Evolutionary conservation across 2,797 vertebrate species (phyloP), one percentile per base, ranked within the genome.

Genomic region (Sylvilagus floridanus): DNA sequence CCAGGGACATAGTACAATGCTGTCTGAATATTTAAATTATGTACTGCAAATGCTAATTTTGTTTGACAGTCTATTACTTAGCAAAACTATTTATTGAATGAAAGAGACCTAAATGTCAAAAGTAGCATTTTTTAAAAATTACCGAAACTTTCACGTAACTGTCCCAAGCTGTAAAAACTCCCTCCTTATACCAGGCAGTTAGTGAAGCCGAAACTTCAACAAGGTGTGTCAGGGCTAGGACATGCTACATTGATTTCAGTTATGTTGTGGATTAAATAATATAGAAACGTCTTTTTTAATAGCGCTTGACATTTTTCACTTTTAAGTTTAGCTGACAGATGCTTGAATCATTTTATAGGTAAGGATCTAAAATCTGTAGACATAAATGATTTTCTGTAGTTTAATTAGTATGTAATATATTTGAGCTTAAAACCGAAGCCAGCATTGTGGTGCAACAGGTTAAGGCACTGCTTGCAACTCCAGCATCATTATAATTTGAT

Each of bases 281-380:
- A 52, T 37, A 26, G 75, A 37, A 79, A 68, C 2, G 28, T 9
- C 30, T 73, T 72, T 24, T 78, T 47, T 47, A 47, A 57, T 47
- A 60, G 24, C 63, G 13, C 13, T 93, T 86, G 68, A 42, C n/a
- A 54, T 69, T 85, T 85, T 93, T 75, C 24, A 28, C 52, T 89
- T 89, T 73, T n/a, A 37, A 21, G 81, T 75, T 94, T 50, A 83
- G 57, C 47, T 47, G 54, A 81, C 47, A 69, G 28, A 71, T 90
- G 47, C 12, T 77, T 84, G 3, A 37, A 32, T 90, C 32, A 83
- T 71, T 95, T 62, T 14, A 30, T 66, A 26, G 12, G 28, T 71
- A 84, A 76, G 30, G 21, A 82, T 71, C 32, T 82, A 77, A 86
- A 86, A 71, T 90, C 24, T 73, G 42, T 26, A 62, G 79, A 95